phyloP scores from a whole-genome alignment of 2,888 invertebrate species.

The Candidula unifasciata region DNA sequence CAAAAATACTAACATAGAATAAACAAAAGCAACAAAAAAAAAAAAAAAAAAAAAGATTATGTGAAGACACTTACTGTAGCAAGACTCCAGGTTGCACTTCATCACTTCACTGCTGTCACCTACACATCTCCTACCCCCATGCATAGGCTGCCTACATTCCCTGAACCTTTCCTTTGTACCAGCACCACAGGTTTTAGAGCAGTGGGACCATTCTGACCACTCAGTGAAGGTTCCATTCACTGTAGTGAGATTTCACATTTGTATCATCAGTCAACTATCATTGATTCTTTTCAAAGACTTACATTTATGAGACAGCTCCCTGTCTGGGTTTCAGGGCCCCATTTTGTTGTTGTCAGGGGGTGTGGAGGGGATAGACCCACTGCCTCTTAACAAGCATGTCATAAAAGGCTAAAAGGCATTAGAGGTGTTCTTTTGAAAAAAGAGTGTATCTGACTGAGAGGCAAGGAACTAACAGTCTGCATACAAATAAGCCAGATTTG shows the following conservation, averaged over 20 bases:
- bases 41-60: neutral
- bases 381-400: no score
- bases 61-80: slow-evolving; percentile 69
- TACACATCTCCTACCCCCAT: slow-evolving; percentile 78
- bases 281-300: no score
- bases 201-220: slow-evolving; percentile 82
- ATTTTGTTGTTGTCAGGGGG: no score
- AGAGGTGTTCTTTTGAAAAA: no score
- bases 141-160: slow-evolving; percentile 78
- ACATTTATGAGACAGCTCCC: no score
- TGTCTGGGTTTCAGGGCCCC: no score
- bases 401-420: no score
- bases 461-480: no score
- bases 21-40: neutral
- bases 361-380: no score
- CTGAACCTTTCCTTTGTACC: slow-evolving; percentile 80
- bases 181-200: slow-evolving; percentile 80
- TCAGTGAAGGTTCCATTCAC: slow-evolving; percentile 79
- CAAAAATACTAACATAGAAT: neutral
- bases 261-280: no score
- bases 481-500: no score
- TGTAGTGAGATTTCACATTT: slow-evolving; percentile 52
- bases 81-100: slow-evolving; percentile 68
- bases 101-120: slow-evolving; percentile 76
- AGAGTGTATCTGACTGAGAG: no score